Conservation (phyloP, 2,113 vertebrate genomes). For the Heterocephalus glaber region DNA sequence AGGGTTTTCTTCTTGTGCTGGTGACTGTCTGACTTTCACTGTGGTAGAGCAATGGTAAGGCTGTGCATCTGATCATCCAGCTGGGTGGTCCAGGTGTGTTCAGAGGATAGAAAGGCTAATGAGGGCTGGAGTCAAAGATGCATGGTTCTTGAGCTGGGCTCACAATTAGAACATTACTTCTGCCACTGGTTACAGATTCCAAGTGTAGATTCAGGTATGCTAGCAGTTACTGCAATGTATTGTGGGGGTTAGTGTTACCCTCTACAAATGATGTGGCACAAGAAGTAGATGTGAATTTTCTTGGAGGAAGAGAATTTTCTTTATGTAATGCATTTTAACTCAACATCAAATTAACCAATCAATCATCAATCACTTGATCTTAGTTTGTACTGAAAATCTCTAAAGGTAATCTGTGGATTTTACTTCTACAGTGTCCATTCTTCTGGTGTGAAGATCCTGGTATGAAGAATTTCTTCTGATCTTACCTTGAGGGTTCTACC, state of each 20-base stretch:
- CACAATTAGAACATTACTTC: accelerated
- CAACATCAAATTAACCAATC: not conserved
- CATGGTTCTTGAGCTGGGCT: not conserved
- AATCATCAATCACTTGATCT: not conserved
- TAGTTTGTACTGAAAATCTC: not conserved
- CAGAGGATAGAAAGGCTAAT: no score
- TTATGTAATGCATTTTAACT: not conserved
- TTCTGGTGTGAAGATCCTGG: not conserved
- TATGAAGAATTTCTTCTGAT: not conserved
- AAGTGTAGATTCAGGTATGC: not conserved
- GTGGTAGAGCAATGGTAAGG: no score
- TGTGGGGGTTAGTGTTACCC: not conserved
- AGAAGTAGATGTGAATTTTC: not conserved
- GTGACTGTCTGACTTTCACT: not conserved
- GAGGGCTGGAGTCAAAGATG: accelerated
- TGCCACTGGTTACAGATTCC: not conserved
- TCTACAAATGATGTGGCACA: not conserved
- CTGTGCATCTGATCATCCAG: no score
- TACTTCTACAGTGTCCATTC: not conserved
- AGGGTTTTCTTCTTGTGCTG: accelerated
- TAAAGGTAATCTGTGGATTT: not conserved
- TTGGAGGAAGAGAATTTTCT: not conserved
- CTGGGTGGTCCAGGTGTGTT: not conserved
- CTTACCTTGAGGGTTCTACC: not conserved
- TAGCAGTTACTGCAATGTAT: not conserved